phyloP scores from a whole-genome alignment of 2,797 vertebrate genomes.

The Mormyrops boulengeri region DNA sequence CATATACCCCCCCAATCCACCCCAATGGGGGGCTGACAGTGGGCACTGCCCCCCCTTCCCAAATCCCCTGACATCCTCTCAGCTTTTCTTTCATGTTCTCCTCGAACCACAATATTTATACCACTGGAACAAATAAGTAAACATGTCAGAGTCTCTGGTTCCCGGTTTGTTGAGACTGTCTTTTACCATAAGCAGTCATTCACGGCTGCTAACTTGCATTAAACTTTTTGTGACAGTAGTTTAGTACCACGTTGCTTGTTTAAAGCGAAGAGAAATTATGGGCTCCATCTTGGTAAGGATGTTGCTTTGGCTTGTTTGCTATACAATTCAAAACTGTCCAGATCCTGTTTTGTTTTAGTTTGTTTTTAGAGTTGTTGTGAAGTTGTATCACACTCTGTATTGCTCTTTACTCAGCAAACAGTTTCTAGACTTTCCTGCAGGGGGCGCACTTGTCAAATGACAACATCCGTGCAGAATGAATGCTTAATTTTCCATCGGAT shows the following conservation, averaged over 20 bases:
- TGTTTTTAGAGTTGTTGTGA: not conserved
- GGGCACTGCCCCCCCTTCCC: not conserved
- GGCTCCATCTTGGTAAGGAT: not conserved
- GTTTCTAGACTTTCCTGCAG: slow-evolving; percentile 71
- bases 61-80: not conserved
- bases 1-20: not conserved
- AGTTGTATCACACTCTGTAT: not conserved
- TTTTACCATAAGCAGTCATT: not conserved
- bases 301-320: not conserved
- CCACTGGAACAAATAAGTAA: not conserved
- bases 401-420: slow-evolving; percentile 26
- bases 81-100: not conserved
- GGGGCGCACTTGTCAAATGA: slow-evolving; percentile 73
- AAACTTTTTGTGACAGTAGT: not conserved
- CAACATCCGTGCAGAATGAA: not conserved
- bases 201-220: not conserved
- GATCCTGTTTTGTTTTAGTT: not conserved
- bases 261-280: not conserved
- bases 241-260: not conserved
- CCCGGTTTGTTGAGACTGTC: not conserved
- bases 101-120: not conserved
- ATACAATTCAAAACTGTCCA: not conserved
- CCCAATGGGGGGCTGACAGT: not conserved
- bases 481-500: not conserved
- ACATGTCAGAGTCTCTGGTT: not conserved